Conservation (phyloP, 2,113 vertebrate species). For the Ceratotherium simum region DNA sequence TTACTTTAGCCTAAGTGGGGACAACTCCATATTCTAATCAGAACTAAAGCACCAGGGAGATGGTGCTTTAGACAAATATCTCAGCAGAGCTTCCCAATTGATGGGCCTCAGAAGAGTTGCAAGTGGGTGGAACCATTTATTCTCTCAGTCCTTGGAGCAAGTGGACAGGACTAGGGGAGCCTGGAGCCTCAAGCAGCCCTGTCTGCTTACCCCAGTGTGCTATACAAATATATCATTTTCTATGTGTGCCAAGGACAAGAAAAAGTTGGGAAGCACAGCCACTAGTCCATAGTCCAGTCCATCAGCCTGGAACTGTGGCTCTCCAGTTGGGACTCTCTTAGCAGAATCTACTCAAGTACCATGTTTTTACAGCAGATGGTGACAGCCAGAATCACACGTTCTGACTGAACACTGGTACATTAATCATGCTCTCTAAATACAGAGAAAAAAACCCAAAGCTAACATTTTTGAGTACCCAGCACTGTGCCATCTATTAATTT, state of each 20-base stretch:
- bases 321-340: neutral
- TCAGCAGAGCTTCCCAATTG: neutral
- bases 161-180: neutral
- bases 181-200: neutral
- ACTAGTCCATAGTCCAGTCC: neutral
- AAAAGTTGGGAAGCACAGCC: neutral
- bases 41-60: neutral
- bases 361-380: neutral
- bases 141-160: neutral
- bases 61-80: neutral
- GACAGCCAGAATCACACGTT: neutral
- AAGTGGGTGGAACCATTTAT: neutral
- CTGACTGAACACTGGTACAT: neutral
- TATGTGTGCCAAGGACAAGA: neutral
- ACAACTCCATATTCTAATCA: neutral
- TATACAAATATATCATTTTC: neutral
- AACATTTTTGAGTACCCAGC: neutral
- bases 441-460: neutral
- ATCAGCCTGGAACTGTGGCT: neutral
- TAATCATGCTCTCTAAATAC: conserved; percentile 33
- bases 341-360: neutral
- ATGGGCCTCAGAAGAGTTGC: neutral
- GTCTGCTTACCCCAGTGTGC: neutral
- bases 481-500: neutral
- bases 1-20: neutral